Evolutionary conservation across 1,140 invertebrate genomes (phyloP), one percentile per base, ranked within the genome.

Genomic region (Nephila pilipes): DNA sequence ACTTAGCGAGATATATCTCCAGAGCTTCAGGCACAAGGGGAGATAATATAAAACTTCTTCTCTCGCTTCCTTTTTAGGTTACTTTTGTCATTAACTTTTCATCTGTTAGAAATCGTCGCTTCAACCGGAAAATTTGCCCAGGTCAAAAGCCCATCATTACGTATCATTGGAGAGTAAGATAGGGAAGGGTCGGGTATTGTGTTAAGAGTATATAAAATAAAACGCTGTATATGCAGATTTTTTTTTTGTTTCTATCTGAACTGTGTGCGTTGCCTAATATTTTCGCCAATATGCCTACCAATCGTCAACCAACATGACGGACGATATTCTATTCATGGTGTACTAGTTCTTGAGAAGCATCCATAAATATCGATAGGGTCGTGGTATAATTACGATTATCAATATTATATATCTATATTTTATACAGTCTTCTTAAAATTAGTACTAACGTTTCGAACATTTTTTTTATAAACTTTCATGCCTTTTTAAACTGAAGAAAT

Each of bases 91-190:
- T 80, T 60, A 91, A 85, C 90, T 85, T 85, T 85, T 91, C 90
- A 91, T 91, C 90, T 91, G 90, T 85, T 91, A 54, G 80, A 32
- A 85, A 90, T 81, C 75, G 75, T 22, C 25, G 63, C 63, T 22
- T 22, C 63, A 63, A 55, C 80, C 58, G 90, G 90, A 91, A 91
- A 91, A 91, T 91, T 83, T 91, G 38, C 90, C 79, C n/a, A 58
- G 90, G 80, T 91, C 85, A 91, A 91, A 91, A 91, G 90, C 90
- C 90, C 80, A 91, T 91, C 85, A 91, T 91, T 91, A 85, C 90
- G 90, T 83, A 85, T 63, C 90, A 55, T 36, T 85, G 90, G 75
- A 85, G 69, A 83, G 90, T 91, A 85, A 85, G 57, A 85, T 29
- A 38, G 55, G 20, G 83, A 85, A 87, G 20, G 85, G 65, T 36